Conservation (phyloP, 2,113 vertebrate species). For the Proteles cristata region DNA sequence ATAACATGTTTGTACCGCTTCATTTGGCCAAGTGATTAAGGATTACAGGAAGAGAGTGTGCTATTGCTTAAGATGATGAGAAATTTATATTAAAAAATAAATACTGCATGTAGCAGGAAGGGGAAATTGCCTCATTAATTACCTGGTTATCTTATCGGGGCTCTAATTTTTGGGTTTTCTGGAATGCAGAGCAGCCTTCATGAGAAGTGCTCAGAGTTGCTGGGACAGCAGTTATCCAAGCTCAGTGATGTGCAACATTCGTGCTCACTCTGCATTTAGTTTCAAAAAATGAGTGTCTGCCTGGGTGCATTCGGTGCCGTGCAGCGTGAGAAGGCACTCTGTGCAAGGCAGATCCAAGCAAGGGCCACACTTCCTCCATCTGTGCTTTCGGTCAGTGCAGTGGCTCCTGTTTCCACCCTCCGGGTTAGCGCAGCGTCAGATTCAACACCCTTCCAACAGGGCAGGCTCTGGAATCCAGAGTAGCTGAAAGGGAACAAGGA, state of each 20-base stretch:
- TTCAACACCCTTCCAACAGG: background rate
- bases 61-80: conserved; percentile 58
- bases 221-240: background rate
- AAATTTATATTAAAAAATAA: conserved; percentile 61
- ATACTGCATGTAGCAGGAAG: conserved; percentile 39
- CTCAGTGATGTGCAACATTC: background rate
- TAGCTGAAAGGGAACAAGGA: background rate
- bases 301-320: background rate
- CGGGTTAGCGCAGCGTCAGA: background rate
- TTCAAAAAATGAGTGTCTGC: background rate
- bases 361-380: fast-evolving
- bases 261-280: background rate
- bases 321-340: background rate
- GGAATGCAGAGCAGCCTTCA: conserved; percentile 26
- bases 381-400: background rate
- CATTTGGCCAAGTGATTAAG: conserved; percentile 4
- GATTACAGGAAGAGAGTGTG: conserved; percentile 48
- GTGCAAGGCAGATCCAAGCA: background rate
- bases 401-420: background rate
- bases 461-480: background rate
- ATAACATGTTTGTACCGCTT: background rate
- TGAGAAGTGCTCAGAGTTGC: background rate
- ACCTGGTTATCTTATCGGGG: conserved; percentile 62
- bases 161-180: conserved; percentile 48
- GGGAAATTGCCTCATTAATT: conserved; percentile 61